Evolutionary conservation across 1,140 invertebrate genomes (phyloP), one percentile per base, ranked within the genome.

Genomic region (Heliconius eleuchia): DNA sequence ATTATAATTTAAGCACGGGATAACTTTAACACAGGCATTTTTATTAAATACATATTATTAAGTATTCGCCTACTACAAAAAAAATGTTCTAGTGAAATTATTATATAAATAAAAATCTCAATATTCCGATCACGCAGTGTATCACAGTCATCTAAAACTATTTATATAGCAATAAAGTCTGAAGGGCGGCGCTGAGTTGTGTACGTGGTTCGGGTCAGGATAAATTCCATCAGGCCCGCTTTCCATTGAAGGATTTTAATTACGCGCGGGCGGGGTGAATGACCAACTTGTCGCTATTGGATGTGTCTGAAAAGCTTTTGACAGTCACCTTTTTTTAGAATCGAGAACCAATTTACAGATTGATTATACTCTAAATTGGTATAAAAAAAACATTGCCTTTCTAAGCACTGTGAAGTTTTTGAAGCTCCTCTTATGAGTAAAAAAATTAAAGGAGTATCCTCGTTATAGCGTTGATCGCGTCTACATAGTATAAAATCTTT

Each of bases 181-280:
- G 92, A 88, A 90, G 87, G 90, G 90, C 85, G 86, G 85, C 85
- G 85, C 80, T 76, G 86, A 76, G 84, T 91, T 90, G 91, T 89
- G 89, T 84, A 84, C 87, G 60, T 66, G 60, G 60, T 66, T 66
- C 81, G 77, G 90, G 90, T 90, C 90, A 91, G 85, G 85, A 89
- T 85, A 90, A 88, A 93, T 93, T 91, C 91, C 91, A 92, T 91
- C 91, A 92, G 88, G 88, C 88, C 85, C 86, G 87, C 85, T 91
- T 91, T 91, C 92, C 90, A 91, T 16, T 93, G 91, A 92, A 94
- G 89, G 91, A 93, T 94, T 94, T 93, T 94, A 94, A 94, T 94
- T 93, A 92, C 91, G 86, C 87, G 81, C 87, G 83, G 76, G 83
- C 83, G 86, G 77, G 92, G 88, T 91, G 83, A 92, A 89, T 83